Base-by-base conservation (phyloP, 1,140 invertebrate genomes). In the Venustaconcha ellipsiformis region DNA sequence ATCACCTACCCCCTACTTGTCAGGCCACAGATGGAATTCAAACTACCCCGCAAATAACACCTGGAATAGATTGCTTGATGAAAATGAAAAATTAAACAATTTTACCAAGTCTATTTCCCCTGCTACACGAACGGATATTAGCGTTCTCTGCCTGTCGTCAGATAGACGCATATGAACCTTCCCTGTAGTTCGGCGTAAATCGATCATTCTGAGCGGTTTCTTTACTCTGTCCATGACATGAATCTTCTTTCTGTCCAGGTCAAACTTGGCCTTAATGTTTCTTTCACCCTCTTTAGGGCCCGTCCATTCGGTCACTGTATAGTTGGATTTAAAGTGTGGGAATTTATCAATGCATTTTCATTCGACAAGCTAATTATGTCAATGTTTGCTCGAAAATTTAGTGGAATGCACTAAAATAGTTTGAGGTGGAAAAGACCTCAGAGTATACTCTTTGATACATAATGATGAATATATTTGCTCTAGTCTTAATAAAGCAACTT, bases 131-230 rank as follows among this genome's bases (percentile, higher is more conserved):
- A 83, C 67, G 68, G 78, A 76, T 37, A 86, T 80, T 8, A 78
- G n/a, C 48, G 60, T 67, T 8, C 73, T 30, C 5, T 57, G 30
- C 59, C 75, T 74, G 57, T 78, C 79, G n/a, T 57, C 6, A 2
- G 75, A 67, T 4, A 75, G 14, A 4, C 68, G 57, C 18, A 77
- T 77, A 17, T 76, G 57, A 14, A 81, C 75, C 18, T 78, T 64
- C 13, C 63, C 67, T 0, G 81, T 57, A 3, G 48, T 48, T 20
- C 76, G 57, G 23, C 80, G 74, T 66, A 99, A 93, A 67, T 89
- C 86, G 20, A 92, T 80, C 37, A 83, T 85, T 23, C 91, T 80
- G 12, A 91, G 81, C 83, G 80, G 23, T 84, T 82, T 89, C 77
- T 48, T 86, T 78, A 56, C 82, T 23, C 56, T 55, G 23, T 82